A percentile compares a stretch with the other conserved stretches of the same genome.
Evolutionary conservation across 92 coral and sea anemone genomes (phyloP).

Genomic region (Plumapathes pennacea): DNA sequence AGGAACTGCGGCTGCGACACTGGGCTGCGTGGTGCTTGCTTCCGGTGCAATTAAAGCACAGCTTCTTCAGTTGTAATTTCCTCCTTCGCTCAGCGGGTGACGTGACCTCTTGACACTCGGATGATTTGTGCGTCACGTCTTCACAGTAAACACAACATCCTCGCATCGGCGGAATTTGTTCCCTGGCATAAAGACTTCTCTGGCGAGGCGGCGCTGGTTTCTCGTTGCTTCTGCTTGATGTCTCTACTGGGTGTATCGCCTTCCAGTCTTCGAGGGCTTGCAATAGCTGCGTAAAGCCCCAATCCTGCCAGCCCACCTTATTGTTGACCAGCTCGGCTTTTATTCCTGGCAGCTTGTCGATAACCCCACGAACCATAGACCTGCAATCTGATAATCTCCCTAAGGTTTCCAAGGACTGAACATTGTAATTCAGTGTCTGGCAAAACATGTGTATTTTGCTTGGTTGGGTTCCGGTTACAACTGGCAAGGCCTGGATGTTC

Average conservation of each 20-base stretch:
- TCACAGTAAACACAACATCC: slow-evolving; percentile 41
- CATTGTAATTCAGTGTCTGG: slow-evolving; percentile 36
- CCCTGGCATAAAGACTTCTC: slow-evolving; percentile 11
- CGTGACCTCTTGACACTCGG: slow-evolving; percentile 33
- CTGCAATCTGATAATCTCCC: slow-evolving; percentile 42
- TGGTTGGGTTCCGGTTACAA: slow-evolving; percentile 10
- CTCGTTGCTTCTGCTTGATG: background rate
- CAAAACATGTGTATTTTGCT: background rate
- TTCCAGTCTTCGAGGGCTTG: slow-evolving; percentile 52
- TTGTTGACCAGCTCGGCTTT: slow-evolving; percentile 38
- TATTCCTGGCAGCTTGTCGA: slow-evolving; percentile 48
- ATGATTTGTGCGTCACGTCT: slow-evolving; percentile 38
- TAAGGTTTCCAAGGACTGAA: slow-evolving; percentile 40
- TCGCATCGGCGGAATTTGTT: background rate
- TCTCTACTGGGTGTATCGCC: slow-evolving; percentile 37
- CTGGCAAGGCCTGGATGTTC: slow-evolving; percentile 6
- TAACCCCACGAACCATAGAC: slow-evolving; percentile 36
- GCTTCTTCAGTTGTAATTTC: slow-evolving; percentile 19
- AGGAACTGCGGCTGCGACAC: slow-evolving; percentile 33
- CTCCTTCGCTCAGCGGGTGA: slow-evolving; percentile 17
- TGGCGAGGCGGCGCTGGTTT: slow-evolving; percentile 4
- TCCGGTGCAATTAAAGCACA: slow-evolving; percentile 44
- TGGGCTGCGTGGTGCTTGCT: slow-evolving; percentile 15
- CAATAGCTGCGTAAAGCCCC: slow-evolving; percentile 46
- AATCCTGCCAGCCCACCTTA: slow-evolving; percentile 46